A percentile compares a stretch with the other conserved stretches of the same genome.
These are phyloP conservation scores for Peromyscus eremicus DNA, from an alignment of 2,797 vertebrate species.

Conservation along the genomic window DNA sequence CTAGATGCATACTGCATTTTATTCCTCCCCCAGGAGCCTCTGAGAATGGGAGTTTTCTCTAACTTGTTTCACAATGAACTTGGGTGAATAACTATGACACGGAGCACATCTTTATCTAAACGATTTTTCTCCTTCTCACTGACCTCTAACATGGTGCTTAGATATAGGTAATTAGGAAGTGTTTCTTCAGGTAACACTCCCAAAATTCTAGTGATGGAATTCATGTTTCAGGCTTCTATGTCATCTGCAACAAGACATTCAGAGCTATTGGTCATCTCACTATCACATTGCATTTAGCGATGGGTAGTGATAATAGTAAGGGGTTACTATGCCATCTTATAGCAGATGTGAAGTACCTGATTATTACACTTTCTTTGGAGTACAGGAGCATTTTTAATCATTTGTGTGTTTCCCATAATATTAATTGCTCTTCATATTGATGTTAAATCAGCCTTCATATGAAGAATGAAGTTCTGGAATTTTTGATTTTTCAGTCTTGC, in stretches of 20 bases:
- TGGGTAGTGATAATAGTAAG: background rate
- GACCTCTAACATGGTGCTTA: background rate
- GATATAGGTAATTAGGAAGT: background rate
- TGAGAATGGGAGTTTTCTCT: background rate
- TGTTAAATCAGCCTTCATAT: background rate
- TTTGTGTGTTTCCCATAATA: background rate
- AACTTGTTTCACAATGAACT: background rate
- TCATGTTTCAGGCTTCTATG: background rate
- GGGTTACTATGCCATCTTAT: background rate
- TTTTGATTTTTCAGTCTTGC: background rate
- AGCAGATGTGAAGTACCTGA: background rate
- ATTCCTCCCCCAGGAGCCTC: background rate
- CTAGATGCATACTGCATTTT: background rate
- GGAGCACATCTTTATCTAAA: background rate
- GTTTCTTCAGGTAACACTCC: background rate
- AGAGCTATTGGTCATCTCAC: background rate
- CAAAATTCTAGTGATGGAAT: background rate
- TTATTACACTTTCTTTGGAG: background rate
- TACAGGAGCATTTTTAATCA: background rate
- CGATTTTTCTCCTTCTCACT: background rate
- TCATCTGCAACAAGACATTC: rapidly evolving
- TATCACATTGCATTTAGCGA: background rate
- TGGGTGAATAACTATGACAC: background rate
- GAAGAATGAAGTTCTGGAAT: background rate
- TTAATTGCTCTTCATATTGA: background rate